Base-by-base conservation (phyloP, 2,888 invertebrate genomes). In the Lithophane socia region DNA sequence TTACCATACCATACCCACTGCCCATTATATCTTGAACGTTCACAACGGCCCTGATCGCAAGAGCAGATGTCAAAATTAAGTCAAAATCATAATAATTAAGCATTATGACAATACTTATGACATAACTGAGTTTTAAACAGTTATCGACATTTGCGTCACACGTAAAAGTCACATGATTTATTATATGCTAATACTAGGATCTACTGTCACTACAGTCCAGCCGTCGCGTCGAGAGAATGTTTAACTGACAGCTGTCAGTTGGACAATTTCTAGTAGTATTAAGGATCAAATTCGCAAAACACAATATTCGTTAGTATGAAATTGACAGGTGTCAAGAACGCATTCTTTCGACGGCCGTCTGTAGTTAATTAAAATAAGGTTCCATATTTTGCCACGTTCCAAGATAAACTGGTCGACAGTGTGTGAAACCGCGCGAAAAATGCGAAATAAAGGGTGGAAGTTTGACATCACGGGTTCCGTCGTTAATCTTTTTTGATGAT, bases 401-500 rank as follows among this genome's bases (percentile, higher is more conserved):
- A 64, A 61, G 13, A 24, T 10, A 64, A 63, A 60, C 42, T 68
- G 75, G 71, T 44, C 70, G 16, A 1, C 52, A 60, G 12, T 67
- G 74, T 77, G 71, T 73, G 77, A 74, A 82, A 75, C 69, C 66
- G 67, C 79, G 79, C 67, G 83, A 87, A 87, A 87, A 84, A 87
- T 86, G 52, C 63, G 72, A 83, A 87, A 85, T 87, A 87, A 87
- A 86, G 81, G 85, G 81, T 86, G 68, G 74, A 84, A 86, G 79
- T 86, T 86, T 86, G 83, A 85, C 85, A 78, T 67, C 52, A 72
- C 73, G 79, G 86, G 83, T 86, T 74, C 74, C 37, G 74, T 83
- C 86, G 85, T 87, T 86, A 86, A 87, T 87, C 87, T 84, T 87
- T 87, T 87, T 80, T 85, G 88, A 87, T 87, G 86, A 80, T 76